A percentile compares a stretch with the other conserved stretches of the same genome.
phyloP scores from a whole-genome alignment of 2,113 vertebrate species.

The Leptosomus discolor region DNA sequence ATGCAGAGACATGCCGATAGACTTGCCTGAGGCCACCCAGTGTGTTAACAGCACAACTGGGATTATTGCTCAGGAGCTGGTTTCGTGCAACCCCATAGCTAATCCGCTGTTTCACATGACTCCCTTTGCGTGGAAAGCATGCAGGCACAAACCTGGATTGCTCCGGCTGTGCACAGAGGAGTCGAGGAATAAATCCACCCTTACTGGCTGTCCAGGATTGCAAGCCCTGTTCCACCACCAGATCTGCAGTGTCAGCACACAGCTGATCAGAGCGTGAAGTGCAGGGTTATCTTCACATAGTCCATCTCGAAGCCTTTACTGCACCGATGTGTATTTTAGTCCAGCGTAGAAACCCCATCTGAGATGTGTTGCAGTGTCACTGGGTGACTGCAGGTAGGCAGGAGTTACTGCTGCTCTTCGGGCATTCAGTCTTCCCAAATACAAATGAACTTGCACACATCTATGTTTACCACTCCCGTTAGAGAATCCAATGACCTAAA shows the following conservation, averaged over 20 bases:
- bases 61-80: neutral
- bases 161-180: neutral
- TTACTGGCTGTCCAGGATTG: neutral
- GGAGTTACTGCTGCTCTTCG: neutral
- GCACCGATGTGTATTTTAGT: neutral
- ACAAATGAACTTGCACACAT: neutral
- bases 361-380: neutral
- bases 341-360: neutral
- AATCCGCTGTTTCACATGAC: neutral
- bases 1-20: neutral
- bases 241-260: neutral
- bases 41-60: neutral
- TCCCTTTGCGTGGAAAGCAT: neutral
- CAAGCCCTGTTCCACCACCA: neutral
- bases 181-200: neutral
- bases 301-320: neutral
- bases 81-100: neutral
- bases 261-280: neutral
- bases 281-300: neutral
- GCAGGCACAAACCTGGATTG: neutral
- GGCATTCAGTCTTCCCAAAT: neutral
- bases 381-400: neutral
- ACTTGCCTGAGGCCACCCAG: accelerated
- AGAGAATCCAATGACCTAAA: neutral
- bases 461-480: neutral